Percentiles rank a stretch among this genome's conserved stretches.
These are phyloP conservation scores for Enteromius treurensis DNA, from an alignment of 2,797 vertebrate species.

Conservation along the genomic window DNA sequence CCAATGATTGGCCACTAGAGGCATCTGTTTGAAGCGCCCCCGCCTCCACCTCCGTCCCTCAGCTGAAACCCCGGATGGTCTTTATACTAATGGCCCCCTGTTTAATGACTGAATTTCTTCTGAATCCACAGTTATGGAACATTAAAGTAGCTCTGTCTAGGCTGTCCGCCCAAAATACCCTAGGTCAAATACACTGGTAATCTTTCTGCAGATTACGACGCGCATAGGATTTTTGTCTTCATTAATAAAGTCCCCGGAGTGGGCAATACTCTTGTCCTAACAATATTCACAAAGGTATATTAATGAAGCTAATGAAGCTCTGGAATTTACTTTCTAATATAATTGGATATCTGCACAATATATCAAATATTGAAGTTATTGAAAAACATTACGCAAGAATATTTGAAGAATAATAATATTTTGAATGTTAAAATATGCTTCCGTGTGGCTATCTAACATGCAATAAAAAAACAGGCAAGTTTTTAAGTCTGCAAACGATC, in stretches of 20 bases:
- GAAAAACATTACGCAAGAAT: background rate
- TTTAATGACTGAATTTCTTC: background rate
- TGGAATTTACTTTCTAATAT: background rate
- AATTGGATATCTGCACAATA: background rate
- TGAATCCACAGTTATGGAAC: background rate
- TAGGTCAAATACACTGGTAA: background rate
- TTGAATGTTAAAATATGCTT: background rate
- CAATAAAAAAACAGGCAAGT: background rate
- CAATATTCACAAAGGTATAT: background rate
- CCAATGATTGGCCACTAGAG: slow-evolving; percentile 6
- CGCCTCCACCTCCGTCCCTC: background rate
- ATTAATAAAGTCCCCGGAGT: slow-evolving; percentile 11
- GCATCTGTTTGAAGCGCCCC: slow-evolving; percentile 1
- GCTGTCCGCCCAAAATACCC: background rate
- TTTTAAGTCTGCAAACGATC: background rate
- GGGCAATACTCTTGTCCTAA: background rate
- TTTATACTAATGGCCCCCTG: background rate
- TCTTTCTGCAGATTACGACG: background rate
- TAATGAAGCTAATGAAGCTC: background rate
- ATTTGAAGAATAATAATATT: background rate
- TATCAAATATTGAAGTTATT: background rate
- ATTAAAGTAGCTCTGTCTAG: background rate
- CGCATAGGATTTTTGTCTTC: background rate
- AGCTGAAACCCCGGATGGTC: background rate
- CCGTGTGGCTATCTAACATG: background rate